Evolutionary conservation across 2,888 invertebrate species (phyloP).

Genomic region (Brenthis ino): DNA sequence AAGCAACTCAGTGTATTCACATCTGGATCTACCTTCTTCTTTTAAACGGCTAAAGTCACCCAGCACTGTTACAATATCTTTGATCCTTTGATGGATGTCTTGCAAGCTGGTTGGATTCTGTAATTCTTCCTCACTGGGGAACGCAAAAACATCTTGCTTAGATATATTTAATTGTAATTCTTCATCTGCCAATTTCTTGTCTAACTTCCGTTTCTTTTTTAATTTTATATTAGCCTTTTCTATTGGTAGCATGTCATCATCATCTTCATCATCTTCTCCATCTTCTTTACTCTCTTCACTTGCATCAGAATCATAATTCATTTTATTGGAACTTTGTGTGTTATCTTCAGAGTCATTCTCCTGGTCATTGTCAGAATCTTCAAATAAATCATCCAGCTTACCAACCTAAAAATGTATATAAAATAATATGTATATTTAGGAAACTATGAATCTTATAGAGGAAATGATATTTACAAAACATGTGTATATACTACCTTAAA

Average conservation of each 20-base stretch:
- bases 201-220: conserved; percentile 86
- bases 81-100: conserved; percentile 94
- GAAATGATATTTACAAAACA: not conserved
- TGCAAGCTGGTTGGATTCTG: conserved; percentile 88
- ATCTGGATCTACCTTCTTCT: conserved; percentile 86
- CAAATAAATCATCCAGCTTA: conserved; percentile 79
- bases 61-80: conserved; percentile 90
- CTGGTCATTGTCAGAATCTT: conserved; percentile 64
- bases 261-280: conserved; percentile 68
- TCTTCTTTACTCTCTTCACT: conserved; percentile 59
- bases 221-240: conserved; percentile 92
- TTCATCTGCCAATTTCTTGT: conserved; percentile 88
- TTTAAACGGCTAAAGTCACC: conserved; percentile 89
- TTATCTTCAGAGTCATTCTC: conserved; percentile 52
- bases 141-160: conserved; percentile 88
- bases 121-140: conserved; percentile 89
- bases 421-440: not conserved
- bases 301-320: conserved; percentile 64
- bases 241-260: conserved; percentile 90
- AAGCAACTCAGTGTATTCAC: conserved; percentile 91
- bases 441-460: not conserved
- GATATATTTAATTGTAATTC: conserved; percentile 92
- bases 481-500: no score
- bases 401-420: conserved; percentile 62
- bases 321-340: conserved; percentile 51